phyloP scores from a whole-genome alignment of 1,140 invertebrate genomes.

The Myzus persicae region DNA sequence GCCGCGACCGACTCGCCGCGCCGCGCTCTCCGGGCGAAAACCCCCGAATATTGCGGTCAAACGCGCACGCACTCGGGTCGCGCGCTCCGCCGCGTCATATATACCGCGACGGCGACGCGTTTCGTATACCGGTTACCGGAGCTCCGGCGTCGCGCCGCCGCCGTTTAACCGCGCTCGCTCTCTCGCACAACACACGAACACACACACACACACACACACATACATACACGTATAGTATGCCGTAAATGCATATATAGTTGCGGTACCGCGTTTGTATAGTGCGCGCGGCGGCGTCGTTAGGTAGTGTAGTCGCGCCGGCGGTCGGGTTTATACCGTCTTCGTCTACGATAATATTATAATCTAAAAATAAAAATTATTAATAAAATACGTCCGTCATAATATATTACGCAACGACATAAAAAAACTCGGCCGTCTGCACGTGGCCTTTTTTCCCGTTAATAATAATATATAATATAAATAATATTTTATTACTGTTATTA shows the following conservation, averaged over 20 bases:
- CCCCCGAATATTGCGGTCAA: conserved; percentile 55
- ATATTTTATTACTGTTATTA: not conserved
- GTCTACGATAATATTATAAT: not conserved
- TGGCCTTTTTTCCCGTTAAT: not conserved
- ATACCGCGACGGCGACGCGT: not conserved
- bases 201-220: not conserved
- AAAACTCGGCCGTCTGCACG: not conserved
- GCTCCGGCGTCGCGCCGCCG: conserved; percentile 26
- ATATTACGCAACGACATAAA: not conserved
- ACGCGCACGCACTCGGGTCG: conserved; percentile 30
- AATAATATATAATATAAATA: not conserved
- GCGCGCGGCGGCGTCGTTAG: not conserved
- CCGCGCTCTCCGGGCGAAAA: conserved; percentile 44
- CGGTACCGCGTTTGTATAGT: not conserved
- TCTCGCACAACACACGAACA: not conserved
- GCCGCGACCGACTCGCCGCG: conserved; percentile 10
- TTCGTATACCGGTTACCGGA: conserved; percentile 33
- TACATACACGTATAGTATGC: not conserved
- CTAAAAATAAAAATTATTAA: not conserved
- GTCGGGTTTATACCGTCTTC: not conserved
- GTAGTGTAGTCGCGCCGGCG: not conserved
- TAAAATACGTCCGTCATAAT: not conserved
- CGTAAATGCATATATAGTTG: not conserved
- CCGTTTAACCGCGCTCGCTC: not conserved
- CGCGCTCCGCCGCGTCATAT: not conserved